Base-by-base conservation (phyloP, 2,888 invertebrate genomes). In the Eulithis testata region DNA sequence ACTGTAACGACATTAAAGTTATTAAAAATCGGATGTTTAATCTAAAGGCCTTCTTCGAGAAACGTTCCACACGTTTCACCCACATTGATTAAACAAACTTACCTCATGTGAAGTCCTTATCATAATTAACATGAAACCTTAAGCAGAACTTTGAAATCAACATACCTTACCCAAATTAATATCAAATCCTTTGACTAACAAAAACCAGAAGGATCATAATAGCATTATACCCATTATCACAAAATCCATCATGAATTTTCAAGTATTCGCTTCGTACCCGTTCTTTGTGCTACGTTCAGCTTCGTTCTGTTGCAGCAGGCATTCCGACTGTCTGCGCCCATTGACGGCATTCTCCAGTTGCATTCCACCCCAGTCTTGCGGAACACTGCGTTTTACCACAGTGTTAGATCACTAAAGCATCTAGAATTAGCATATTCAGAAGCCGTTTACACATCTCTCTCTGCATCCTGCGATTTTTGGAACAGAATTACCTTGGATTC, bases 311-410 rank as follows among this genome's bases (percentile, higher is more conserved):
- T 62, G 61, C 44, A 45, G 56, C 67, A 74, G 76, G 70, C 78
- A 82, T 82, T 82, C 79, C 81, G 61, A 65, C 74, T 73, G 72
- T 76, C 75, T 75, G 76, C 75, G 73, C 79, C 77, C 78, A 79
- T 77, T 74, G 81, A 78, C 57, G 66, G 74, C 71, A 78, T 80
- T 78, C 78, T 72, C 72, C 66, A 62, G 63, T 59, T 60, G 49
- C 73, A 81, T 81, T 73, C 76, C 78, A 62, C 51, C 71, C 56
- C 61, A 65, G 14, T 57, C 59, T 65, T 43, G 56, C 44, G 63
- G 53, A 60, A 67, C 57, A 52, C 63, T 58, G 45, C 54, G 31
- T 58, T 49, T 50, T 14, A 55, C 55, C 36, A 21, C 27, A 8
- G 49, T 55, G 49, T 61, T 40, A 55, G 50, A 61, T 43, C 27